phyloP scores from a whole-genome alignment of 2,113 vertebrate species.

The Oryzias melastigma region DNA sequence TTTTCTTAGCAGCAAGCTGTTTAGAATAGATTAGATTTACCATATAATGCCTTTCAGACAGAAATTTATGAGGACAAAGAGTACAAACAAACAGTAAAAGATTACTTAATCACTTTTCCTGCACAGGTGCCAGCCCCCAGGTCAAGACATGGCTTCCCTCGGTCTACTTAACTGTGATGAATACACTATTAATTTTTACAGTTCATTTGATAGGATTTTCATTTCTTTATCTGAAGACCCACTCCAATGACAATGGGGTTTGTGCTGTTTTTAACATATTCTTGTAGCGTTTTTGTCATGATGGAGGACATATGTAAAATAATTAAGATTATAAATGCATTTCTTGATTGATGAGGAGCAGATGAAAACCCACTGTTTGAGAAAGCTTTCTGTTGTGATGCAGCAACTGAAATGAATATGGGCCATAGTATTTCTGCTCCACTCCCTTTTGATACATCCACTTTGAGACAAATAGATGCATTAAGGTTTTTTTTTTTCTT shows the following conservation, averaged over 20 bases:
- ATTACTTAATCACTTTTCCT: slow-evolving; percentile 1
- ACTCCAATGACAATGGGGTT: neutral
- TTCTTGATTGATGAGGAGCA: too few relatives aligned
- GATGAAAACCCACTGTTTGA: too few relatives aligned
- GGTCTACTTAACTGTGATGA: slow-evolving; percentile 22
- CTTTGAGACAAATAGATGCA: too few relatives aligned
- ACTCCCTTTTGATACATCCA: too few relatives aligned
- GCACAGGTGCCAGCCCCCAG: slow-evolving; percentile 14
- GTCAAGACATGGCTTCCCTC: slow-evolving; percentile 5
- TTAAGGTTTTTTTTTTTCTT: too few relatives aligned
- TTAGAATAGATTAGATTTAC: slow-evolving; percentile 22
- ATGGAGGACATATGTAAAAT: too few relatives aligned
- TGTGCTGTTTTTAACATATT: neutral
- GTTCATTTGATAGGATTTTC: too few relatives aligned
- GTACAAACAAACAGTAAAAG: neutral
- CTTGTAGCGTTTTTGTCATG: too few relatives aligned
- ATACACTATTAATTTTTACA: neutral
- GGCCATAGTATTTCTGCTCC: too few relatives aligned
- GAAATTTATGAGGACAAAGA: slow-evolving; percentile 8
- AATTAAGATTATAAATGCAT: too few relatives aligned
- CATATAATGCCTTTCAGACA: slow-evolving; percentile 2
- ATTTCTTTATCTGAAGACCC: neutral
- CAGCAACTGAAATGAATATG: too few relatives aligned
- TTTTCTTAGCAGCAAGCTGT: slow-evolving; percentile 12
- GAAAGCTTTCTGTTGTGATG: too few relatives aligned